These are phyloP conservation scores for Remorina albescens DNA, from an alignment of 2,797 vertebrate species.

Conservation along the genomic window DNA sequence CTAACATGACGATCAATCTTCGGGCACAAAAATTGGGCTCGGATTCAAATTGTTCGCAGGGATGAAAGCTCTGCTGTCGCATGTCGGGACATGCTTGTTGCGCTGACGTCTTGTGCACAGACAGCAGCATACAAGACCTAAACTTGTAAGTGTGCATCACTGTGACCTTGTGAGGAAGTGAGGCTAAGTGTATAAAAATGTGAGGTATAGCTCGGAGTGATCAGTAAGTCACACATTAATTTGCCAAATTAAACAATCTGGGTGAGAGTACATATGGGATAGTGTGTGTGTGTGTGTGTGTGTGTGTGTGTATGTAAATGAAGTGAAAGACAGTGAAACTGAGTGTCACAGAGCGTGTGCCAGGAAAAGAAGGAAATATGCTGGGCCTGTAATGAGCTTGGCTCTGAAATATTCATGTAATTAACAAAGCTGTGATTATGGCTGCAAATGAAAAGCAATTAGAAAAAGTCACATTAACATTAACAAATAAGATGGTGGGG, in stretches of 20 bases:
- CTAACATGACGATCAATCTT: conserved; percentile 22
- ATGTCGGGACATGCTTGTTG: neutral
- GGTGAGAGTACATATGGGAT: conserved; percentile 26
- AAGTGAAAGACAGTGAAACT: conserved; percentile 42
- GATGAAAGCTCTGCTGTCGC: conserved; percentile 6
- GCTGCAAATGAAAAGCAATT: conserved; percentile 84
- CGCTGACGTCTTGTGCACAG: neutral
- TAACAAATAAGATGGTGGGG: conserved; percentile 74
- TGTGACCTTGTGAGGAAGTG: neutral
- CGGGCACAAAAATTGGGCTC: conserved; percentile 25
- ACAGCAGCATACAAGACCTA: too few species aligned
- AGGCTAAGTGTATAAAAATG: conserved; percentile 22
- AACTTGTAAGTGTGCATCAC: too few species aligned
- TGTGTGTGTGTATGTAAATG: conserved; percentile 17
- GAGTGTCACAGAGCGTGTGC: conserved; percentile 46
- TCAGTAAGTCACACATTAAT: conserved; percentile 64
- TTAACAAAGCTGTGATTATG: conserved; percentile 87
- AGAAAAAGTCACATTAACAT: conserved; percentile 81
- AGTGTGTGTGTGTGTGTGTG: conserved; percentile 9
- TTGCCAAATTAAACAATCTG: conserved; percentile 50
- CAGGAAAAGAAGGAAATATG: conserved; percentile 71
- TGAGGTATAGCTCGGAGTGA: conserved; percentile 34
- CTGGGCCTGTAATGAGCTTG: conserved; percentile 76
- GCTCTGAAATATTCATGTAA: conserved; percentile 85
- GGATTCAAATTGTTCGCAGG: conserved; percentile 12